A percentile compares a stretch with the other conserved stretches of the same genome.
phyloP scores from a whole-genome alignment of 2,797 vertebrate species.

The Liasis olivaceus region DNA sequence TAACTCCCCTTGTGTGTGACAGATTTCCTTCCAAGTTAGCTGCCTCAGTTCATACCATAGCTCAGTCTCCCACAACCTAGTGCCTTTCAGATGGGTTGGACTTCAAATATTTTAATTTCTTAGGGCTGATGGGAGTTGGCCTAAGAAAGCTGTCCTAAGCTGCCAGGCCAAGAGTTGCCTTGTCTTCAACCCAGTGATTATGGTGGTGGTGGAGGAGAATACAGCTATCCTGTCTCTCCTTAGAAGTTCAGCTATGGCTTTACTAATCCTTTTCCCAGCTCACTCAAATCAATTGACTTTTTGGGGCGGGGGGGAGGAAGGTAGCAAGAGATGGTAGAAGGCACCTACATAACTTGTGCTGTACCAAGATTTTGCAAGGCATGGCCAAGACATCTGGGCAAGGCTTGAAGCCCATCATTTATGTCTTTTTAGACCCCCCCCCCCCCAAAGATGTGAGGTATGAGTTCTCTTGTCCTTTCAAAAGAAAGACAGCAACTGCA shows the following conservation, averaged over 20 bases:
- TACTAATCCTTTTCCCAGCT: background rate
- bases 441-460: background rate
- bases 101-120: background rate
- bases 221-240: background rate
- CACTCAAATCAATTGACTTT: background rate
- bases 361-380: background rate
- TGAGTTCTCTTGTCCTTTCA: background rate
- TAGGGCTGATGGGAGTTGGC: background rate
- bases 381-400: background rate
- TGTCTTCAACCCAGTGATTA: background rate
- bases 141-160: background rate
- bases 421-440: background rate
- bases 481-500: background rate
- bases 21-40: background rate
- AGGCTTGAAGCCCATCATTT: background rate
- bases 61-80: background rate
- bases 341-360: background rate
- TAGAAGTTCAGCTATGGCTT: background rate
- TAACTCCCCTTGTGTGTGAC: background rate
- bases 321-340: background rate
- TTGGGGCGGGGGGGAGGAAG: background rate
- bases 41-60: background rate
- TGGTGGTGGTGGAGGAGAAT: background rate
- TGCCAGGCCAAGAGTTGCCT: background rate
- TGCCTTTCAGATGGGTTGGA: background rate